Evolutionary conservation across 2,888 invertebrate species (phyloP).

Genomic region (Eupeodes latifasciatus): DNA sequence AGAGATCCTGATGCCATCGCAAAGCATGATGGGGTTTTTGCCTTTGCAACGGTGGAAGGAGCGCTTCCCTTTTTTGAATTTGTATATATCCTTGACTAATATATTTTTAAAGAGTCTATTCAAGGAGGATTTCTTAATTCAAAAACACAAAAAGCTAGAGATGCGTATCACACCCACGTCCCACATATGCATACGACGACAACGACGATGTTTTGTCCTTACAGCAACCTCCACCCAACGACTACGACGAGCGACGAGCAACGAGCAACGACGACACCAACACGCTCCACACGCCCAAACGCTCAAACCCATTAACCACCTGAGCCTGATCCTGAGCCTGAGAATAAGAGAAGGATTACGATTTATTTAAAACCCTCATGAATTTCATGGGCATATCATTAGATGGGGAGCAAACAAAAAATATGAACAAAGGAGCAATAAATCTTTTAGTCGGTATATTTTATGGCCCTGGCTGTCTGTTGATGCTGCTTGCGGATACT

Average conservation of each 20-base stretch:
- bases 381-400: constrained; percentile 71
- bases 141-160: background rate
- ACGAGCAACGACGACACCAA: too few relatives aligned
- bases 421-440: constrained; percentile 62
- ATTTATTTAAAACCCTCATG: constrained; percentile 67
- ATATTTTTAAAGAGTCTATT: constrained; percentile 74
- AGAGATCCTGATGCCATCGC: constrained; percentile 38
- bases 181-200: background rate
- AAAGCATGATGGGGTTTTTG: constrained; percentile 13
- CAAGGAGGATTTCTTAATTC: constrained; percentile 49
- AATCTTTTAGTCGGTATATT: constrained; percentile 67
- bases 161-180: constrained; percentile 13
- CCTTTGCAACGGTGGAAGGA: constrained; percentile 29
- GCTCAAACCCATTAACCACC: constrained; percentile 45
- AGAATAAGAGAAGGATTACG: constrained; percentile 48
- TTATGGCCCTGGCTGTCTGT: constrained; percentile 50
- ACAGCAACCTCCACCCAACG: background rate
- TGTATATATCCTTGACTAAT: constrained; percentile 67
- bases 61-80: constrained; percentile 48
- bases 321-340: background rate
- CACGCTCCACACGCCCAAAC: background rate
- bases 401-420: constrained; percentile 21
- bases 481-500: constrained; percentile 23
- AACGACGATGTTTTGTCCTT: background rate
- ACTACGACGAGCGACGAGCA: too few relatives aligned